phyloP scores from a whole-genome alignment of 2,888 invertebrate species.

The Epiblema foenella region DNA sequence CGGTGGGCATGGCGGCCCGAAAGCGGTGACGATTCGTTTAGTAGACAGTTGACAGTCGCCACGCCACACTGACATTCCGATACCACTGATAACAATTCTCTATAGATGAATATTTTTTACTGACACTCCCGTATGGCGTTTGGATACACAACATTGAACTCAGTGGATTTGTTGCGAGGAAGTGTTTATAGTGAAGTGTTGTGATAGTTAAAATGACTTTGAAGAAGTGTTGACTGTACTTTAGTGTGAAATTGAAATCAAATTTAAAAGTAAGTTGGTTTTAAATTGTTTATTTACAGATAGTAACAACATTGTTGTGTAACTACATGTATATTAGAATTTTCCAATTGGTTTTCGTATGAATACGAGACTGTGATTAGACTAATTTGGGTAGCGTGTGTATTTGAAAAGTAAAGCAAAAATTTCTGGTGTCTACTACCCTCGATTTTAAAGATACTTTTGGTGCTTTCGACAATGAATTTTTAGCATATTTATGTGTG shows the following conservation, averaged over 20 bases:
- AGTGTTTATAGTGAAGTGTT: conserved; percentile 66
- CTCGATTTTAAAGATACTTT: neutral
- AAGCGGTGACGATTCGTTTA: conserved; percentile 83
- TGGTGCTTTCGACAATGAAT: neutral
- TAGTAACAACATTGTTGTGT: neutral
- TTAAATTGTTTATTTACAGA: conserved; percentile 8
- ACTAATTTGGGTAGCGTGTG: neutral
- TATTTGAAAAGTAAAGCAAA: neutral
- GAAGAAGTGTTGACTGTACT: conserved; percentile 50
- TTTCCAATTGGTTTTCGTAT: neutral
- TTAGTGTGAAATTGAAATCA: conserved; percentile 28
- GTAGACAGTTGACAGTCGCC: conserved; percentile 85
- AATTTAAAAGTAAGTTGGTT: conserved; percentile 38
- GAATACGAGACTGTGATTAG: neutral
- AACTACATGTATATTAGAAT: neutral
- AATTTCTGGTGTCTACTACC: neutral
- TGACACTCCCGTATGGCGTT: conserved; percentile 67
- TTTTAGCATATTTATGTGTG: neutral
- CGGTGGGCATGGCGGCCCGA: conserved; percentile 83
- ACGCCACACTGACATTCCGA: conserved; percentile 84
- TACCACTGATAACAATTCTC: conserved; percentile 80
- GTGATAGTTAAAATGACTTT: conserved; percentile 67
- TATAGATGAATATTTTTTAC: conserved; percentile 76
- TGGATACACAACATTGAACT: conserved; percentile 51
- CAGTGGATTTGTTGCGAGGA: conserved; percentile 47